Percentiles rank a stretch among this genome's conserved stretches.
Evolutionary conservation across 2,797 vertebrate genomes (phyloP).

Genomic region (Phoebastria nigripes): DNA sequence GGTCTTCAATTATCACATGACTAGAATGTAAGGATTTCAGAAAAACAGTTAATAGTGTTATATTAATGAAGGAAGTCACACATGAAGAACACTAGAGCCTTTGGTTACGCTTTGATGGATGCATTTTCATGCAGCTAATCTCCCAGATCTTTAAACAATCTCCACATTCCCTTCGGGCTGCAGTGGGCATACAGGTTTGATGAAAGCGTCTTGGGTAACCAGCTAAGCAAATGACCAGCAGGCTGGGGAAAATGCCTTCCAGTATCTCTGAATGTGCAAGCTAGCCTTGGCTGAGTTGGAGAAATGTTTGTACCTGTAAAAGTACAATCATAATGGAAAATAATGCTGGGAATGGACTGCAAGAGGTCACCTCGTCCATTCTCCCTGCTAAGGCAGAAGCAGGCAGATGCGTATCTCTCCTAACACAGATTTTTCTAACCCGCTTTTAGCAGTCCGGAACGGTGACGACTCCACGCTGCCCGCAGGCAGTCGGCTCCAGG

Average conservation of each 20-base stretch:
- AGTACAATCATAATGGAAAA: not conserved
- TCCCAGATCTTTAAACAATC: not conserved
- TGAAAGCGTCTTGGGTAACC: not conserved
- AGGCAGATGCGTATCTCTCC: not conserved
- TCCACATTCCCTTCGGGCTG: not conserved
- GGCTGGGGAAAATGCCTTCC: not conserved
- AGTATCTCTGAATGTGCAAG: not conserved
- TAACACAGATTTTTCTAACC: not conserved
- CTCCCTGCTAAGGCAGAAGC: not conserved
- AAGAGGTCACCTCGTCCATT: not conserved
- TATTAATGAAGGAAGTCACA: not conserved
- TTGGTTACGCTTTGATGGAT: not conserved
- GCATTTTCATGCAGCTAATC: not conserved
- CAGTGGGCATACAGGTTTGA: no score
- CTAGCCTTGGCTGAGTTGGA: not conserved
- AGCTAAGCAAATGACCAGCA: not conserved
- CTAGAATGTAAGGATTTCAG: not conserved
- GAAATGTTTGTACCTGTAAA: not conserved
- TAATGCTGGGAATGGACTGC: not conserved
- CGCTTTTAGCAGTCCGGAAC: rapidly evolving
- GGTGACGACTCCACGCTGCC: not conserved
- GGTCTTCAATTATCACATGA: no score
- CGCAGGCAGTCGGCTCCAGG: not conserved
- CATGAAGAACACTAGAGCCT: not conserved
- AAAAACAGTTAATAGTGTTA: no score